Evolutionary conservation across 2,113 vertebrate species (phyloP), one percentile per base, ranked within the genome.

Genomic region (Manacus vitellinus): DNA sequence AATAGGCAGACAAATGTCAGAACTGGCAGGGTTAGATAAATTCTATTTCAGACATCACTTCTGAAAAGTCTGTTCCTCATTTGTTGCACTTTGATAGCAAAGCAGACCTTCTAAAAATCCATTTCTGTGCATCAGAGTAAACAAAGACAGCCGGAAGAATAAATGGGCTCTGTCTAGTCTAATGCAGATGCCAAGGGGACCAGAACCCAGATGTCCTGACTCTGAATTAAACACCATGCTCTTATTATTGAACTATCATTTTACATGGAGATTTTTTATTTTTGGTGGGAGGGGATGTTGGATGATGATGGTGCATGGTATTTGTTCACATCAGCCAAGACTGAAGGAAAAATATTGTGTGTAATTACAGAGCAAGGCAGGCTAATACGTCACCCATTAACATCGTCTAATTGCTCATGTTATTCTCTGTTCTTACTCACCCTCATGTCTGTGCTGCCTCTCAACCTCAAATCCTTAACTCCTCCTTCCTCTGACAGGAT

Each of bases 401-500:
- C 67, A 62, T 46, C 14, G 6, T 77, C 90, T 92, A 39, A 86
- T 62, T 2, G 17, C 41, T 90, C 30, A 20, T 66, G 86, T 83
- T 88, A 63, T 73, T 76, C 47, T 87, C 80, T 80, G 55, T 46
- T 89, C 68, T 85, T 83, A 59, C 52, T 92, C 89, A 87, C 39
- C 25, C n/a, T 82, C 37, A 4, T 70, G 86, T 88, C 91, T 84
- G 61, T 70, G 55, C 51, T 79, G 51, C 63, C 37, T 94, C 49
- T 75, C 51, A 41, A 67, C 65, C 47, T 95, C 15, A 1, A 61
- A 41, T 43, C 41, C n/a, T 85, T 31, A 37, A 67, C 81, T 92
- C 85, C 67, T 94, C 67, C 84, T 75, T 92, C 79, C 62, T 92
- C 83, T 96, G 85, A 74, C 74, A 92, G 87, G 58, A 75, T 61